Evolutionary conservation across 2,888 invertebrate species (phyloP), one percentile per base, ranked within the genome.

Genomic region (Bombyx huttoni): DNA sequence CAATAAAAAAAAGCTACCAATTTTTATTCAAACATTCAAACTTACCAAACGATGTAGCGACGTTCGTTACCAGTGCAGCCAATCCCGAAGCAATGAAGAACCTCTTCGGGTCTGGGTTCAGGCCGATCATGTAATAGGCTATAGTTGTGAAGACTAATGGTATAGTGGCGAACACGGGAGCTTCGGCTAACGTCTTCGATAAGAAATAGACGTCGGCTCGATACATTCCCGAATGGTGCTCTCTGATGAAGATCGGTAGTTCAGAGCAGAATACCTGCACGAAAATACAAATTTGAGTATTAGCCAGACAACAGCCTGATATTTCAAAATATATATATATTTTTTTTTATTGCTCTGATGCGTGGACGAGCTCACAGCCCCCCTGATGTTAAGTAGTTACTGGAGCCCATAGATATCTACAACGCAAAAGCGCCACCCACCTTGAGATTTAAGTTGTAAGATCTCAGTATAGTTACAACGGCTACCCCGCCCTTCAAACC

Each of bases 161-260:
- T 46, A 97, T 92, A 7, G 93, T 89, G 0, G 96, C 89, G 70
- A 97, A 97, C 48, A 97, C 90, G 0, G 98, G 98, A 0, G 95
- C 85, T 69, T 98, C 98, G 0, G 96, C 96, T 46, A 97, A 67
- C 0, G 96, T 96, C 86, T 98, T 98, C 52, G 96, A 94, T 33
- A 98, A 74, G 80, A 96, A 98, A 78, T 98, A 98, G 0, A 97
- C 93, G 64, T 96, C 96, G 0, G 95, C 94, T 50, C 97, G 90
- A 68, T 98, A 98, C 91, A 98, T 94, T 46, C 96, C 96, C 69
- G 95, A 96, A 57, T 93, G 91, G 66, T 97, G 94, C 74, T 98
- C 98, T 12, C 97, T 89, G 59, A 97, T 89, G 75, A 98, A 97
- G 56, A 98, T 93, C 0, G 97, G 96, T 40, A 97, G 86, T 73